Conservation (phyloP, 2,888 invertebrate genomes). For the Caenorhabditis sp. region DNA sequence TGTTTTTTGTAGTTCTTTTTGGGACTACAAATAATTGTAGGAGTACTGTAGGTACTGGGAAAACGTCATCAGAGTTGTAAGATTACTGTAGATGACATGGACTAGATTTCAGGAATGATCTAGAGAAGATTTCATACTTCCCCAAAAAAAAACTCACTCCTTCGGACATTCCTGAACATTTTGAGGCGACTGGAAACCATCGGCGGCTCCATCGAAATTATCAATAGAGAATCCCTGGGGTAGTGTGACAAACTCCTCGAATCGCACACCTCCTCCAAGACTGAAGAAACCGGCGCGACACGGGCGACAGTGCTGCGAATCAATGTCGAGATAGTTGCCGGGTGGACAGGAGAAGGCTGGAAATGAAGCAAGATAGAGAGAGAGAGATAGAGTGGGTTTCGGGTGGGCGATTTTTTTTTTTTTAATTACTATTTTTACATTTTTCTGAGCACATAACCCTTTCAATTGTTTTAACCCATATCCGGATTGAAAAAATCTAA, state of each 20-base stretch:
- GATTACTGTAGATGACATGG: no score
- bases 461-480: no score
- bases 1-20: neutral
- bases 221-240: conserved; percentile 73
- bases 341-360: conserved; percentile 74
- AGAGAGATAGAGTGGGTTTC: no score
- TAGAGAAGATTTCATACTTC: no score
- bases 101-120: no score
- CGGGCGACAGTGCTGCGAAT: conserved; percentile 74
- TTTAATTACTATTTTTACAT: no score
- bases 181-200: conserved; percentile 4
- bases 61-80: no score
- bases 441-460: no score
- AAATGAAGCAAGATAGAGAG: conserved; percentile 25
- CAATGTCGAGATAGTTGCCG: conserved; percentile 75
- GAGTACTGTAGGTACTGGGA: no score
- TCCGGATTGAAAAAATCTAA: no score
- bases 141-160: conserved; percentile 47
- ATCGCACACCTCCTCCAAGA: conserved; percentile 75
- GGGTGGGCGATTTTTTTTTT: no score
- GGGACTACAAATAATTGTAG: no score
- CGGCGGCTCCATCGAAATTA: conserved; percentile 48
- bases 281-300: conserved; percentile 76
- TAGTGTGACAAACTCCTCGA: conserved; percentile 75
- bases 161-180: conserved; percentile 25